Conservation (phyloP, 2,797 vertebrate genomes). For the Rhodeus uyekii region DNA sequence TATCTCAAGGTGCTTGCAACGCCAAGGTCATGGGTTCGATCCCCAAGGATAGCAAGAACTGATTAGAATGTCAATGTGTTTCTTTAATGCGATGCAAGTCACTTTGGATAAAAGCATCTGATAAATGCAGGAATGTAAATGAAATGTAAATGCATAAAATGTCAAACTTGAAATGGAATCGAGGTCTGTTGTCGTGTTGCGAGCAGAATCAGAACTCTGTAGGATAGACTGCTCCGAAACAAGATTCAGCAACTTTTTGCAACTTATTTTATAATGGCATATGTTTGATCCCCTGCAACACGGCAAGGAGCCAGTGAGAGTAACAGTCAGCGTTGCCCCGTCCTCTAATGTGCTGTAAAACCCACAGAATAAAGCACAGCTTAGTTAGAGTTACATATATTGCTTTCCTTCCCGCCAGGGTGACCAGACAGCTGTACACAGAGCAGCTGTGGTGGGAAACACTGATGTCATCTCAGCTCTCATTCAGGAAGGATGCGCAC, state of each 20-base stretch:
- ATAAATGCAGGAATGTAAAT: no score
- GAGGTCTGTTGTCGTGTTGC: background rate
- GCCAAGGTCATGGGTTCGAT: no score
- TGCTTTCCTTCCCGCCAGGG: slow-evolving; percentile 73
- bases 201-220: background rate
- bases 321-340: background rate
- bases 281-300: background rate
- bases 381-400: background rate
- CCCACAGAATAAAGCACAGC: background rate
- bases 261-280: background rate
- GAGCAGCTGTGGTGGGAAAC: slow-evolving; percentile 91
- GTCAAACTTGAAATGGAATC: background rate
- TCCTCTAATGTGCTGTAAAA: background rate
- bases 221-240: background rate
- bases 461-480: slow-evolving; percentile 84
- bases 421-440: slow-evolving; percentile 92
- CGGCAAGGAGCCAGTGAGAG: background rate
- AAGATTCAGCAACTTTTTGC: background rate
- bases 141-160: no score
- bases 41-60: no score
- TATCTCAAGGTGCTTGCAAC: no score
- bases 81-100: no score
- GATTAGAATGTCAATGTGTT: no score
- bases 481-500: slow-evolving; percentile 90
- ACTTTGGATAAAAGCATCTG: no score